These are phyloP conservation scores for Cyanoramphus novaezelandiae DNA, from an alignment of 2,113 vertebrate species.

Conservation along the genomic window DNA sequence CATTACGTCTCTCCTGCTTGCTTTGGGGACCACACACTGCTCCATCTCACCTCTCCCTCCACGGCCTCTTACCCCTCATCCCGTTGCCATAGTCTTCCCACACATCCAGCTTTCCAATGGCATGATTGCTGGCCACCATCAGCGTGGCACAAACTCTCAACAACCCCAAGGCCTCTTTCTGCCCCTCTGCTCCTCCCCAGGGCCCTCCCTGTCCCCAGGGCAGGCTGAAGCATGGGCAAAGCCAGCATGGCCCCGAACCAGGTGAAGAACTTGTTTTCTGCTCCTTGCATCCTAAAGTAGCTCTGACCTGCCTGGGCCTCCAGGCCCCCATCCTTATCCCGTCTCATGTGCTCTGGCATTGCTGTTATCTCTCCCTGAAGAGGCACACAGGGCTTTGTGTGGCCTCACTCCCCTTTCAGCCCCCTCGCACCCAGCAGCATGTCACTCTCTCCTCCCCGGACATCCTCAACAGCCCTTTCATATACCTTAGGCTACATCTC, in stretches of 20 bases:
- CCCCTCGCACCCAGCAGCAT: background rate
- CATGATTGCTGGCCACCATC: too few relatives aligned
- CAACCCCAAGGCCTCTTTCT: fast-evolving
- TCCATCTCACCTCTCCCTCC: background rate
- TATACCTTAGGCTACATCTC: background rate
- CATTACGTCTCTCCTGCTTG: fast-evolving
- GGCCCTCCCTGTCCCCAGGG: background rate
- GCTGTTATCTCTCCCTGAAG: background rate
- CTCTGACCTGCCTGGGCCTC: background rate
- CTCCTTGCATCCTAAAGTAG: background rate
- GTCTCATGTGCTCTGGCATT: background rate
- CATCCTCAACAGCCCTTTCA: background rate
- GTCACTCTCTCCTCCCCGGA: fast-evolving
- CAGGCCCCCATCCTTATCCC: background rate
- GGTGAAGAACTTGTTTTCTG: background rate
- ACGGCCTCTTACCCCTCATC: background rate
- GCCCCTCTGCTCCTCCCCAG: background rate
- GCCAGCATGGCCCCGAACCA: fast-evolving
- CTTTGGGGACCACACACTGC: background rate
- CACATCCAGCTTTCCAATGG: background rate
- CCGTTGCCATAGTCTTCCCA: background rate
- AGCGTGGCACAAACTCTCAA: background rate
- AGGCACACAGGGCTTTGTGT: background rate
- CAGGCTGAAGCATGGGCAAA: background rate
- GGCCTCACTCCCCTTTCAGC: fast-evolving